These are phyloP conservation scores for Atrina japonica DNA, from an alignment of 2,888 invertebrate species.

Conservation along the genomic window DNA sequence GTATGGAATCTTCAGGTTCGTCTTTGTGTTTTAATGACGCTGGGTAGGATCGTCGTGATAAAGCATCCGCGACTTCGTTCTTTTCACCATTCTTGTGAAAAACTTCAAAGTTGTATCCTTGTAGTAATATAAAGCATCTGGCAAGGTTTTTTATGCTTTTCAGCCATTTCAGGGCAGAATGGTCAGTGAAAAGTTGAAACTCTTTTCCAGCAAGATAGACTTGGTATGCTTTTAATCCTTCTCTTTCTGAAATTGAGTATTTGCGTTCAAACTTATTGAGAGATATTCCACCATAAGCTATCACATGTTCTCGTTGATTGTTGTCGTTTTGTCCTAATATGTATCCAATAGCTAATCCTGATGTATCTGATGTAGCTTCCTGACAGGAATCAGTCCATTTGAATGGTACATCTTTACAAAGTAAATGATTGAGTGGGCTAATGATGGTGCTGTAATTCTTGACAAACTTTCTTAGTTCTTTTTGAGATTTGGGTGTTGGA, in stretches of 20 bases:
- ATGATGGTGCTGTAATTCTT: constrained; percentile 33
- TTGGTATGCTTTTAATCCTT: constrained; percentile 20
- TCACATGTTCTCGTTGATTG: constrained; percentile 32
- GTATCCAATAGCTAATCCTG: constrained; percentile 43
- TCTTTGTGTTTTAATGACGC: background rate
- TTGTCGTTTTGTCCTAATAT: constrained; percentile 49
- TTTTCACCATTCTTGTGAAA: constrained; percentile 6
- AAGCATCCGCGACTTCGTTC: constrained; percentile 25
- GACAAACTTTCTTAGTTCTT: constrained; percentile 37
- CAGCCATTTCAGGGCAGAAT: constrained; percentile 19
- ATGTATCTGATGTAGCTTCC: constrained; percentile 29
- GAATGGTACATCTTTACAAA: constrained; percentile 38
- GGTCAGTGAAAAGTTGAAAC: constrained; percentile 22
- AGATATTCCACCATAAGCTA: constrained; percentile 13
- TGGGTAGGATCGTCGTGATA: constrained; percentile 12
- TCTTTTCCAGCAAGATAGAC: constrained; percentile 13
- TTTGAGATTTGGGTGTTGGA: constrained; percentile 27
- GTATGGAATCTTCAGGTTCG: constrained; percentile 14
- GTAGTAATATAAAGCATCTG: constrained; percentile 17
- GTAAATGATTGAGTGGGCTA: constrained; percentile 33
- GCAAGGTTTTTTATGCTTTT: constrained; percentile 9
- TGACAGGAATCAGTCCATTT: constrained; percentile 37
- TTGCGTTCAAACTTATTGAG: constrained; percentile 9
- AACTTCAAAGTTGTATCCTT: constrained; percentile 15
- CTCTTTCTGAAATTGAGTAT: constrained; percentile 7